Percentiles rank a stretch among this genome's conserved stretches.
Evolutionary conservation across 2,888 invertebrate species (phyloP).

Genomic region (Serrognathus titanus): DNA sequence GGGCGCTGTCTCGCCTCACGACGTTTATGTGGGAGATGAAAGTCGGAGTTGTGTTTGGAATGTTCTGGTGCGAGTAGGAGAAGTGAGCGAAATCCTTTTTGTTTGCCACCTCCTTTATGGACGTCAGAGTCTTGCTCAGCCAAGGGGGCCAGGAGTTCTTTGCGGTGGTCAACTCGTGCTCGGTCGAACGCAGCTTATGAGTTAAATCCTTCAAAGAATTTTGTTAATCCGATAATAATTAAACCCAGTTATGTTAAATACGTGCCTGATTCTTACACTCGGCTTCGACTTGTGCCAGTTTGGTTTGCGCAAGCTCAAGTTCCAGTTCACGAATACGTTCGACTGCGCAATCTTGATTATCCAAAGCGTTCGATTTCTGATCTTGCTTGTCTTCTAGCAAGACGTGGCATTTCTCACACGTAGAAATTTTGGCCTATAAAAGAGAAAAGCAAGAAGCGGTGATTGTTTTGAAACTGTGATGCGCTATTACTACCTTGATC

Average conservation of each 20-base stretch:
- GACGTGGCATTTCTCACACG: conserved; percentile 53
- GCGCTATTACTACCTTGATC: conserved; percentile 56
- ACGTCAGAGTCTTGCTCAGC: conserved; percentile 88
- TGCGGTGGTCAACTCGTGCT: conserved; percentile 69
- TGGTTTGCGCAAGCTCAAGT: conserved; percentile 93
- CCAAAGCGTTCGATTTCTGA: conserved; percentile 23
- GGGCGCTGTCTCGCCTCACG: conserved; percentile 52
- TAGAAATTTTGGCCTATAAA: conserved; percentile 54
- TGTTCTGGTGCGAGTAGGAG: conserved; percentile 35
- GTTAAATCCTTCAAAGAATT: conserved; percentile 68
- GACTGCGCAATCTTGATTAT: conserved; percentile 52
- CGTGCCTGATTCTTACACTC: conserved; percentile 89
- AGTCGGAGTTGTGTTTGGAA: conserved; percentile 37
- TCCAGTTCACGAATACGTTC: conserved; percentile 85
- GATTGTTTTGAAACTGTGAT: too few relatives aligned
- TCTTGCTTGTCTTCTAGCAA: conserved; percentile 30
- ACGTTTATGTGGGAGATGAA: conserved; percentile 47
- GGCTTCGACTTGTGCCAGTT: conserved; percentile 94
- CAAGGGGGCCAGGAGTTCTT: conserved; percentile 85
- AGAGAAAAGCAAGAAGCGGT: conserved; percentile 11
- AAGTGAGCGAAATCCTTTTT: conserved; percentile 51
- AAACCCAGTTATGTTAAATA: background rate
- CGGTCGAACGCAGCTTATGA: conserved; percentile 81
- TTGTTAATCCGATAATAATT: too few relatives aligned
- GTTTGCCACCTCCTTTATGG: conserved; percentile 70